phyloP scores from a whole-genome alignment of 2,888 invertebrate species.

The Synergus umbraculus region DNA sequence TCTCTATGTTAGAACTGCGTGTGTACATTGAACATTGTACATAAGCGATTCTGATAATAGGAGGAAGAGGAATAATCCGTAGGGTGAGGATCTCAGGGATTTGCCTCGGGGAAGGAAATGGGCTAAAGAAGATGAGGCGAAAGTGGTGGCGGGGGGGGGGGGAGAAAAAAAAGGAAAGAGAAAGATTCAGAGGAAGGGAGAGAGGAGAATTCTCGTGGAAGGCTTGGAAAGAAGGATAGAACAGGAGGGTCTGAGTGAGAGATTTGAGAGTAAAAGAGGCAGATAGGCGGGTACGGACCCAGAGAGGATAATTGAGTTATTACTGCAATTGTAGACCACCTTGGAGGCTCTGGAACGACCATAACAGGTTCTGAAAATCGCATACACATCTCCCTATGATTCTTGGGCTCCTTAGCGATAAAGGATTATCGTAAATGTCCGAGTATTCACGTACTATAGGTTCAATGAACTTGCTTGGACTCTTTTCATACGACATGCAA shows the following conservation, averaged over 20 bases:
- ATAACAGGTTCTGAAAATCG: slow-evolving; percentile 76
- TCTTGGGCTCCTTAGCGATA: slow-evolving; percentile 72
- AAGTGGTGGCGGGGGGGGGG: slow-evolving; percentile 30
- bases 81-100: slow-evolving; percentile 13
- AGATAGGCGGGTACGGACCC: slow-evolving; percentile 75
- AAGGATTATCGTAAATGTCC: slow-evolving; percentile 69
- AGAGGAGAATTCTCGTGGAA: slow-evolving; percentile 38
- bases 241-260: slow-evolving; percentile 71
- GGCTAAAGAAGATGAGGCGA: slow-evolving; percentile 39
- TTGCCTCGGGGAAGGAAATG: neutral
- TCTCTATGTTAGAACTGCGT: slow-evolving; percentile 4
- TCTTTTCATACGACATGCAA: slow-evolving; percentile 50
- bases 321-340: slow-evolving; percentile 78
- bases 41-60: slow-evolving; percentile 21
- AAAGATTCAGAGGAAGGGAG: slow-evolving; percentile 49
- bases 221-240: slow-evolving; percentile 52
- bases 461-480: slow-evolving; percentile 53
- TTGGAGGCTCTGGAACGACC: slow-evolving; percentile 75
- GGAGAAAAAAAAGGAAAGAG: slow-evolving; percentile 49
- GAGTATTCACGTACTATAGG: slow-evolving; percentile 57
- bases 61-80: slow-evolving; percentile 10
- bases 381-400: slow-evolving; percentile 72
- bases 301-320: slow-evolving; percentile 78
- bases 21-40: slow-evolving; percentile 30
- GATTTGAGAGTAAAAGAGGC: slow-evolving; percentile 76